Evolutionary conservation across 2,113 vertebrate species (phyloP).

Genomic region (Hypocryptadius cinnamomeus): DNA sequence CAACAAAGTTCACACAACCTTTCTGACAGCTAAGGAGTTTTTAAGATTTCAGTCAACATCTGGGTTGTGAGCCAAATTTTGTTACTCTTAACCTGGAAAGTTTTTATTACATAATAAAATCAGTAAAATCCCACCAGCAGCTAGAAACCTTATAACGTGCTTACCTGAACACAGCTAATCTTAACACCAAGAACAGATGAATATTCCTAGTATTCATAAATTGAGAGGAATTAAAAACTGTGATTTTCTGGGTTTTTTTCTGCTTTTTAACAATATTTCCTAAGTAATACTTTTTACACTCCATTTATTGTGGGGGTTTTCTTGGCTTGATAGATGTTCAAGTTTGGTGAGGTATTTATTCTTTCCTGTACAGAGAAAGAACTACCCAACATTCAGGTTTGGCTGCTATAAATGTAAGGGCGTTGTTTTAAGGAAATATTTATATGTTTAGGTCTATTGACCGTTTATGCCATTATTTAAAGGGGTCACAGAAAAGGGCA

Average conservation of each 20-base stretch:
- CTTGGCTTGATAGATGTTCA: background rate
- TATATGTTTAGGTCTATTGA: slow-evolving; percentile 55
- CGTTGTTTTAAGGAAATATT: slow-evolving; percentile 48
- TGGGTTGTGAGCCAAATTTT: background rate
- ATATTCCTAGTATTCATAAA: background rate
- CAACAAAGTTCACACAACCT: background rate
- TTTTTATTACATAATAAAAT: background rate
- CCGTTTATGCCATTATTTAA: slow-evolving; percentile 40
- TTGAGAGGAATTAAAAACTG: background rate
- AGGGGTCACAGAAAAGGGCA: slow-evolving; percentile 62
- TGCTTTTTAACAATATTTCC: background rate
- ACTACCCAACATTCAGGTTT: background rate
- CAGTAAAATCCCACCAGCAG: background rate
- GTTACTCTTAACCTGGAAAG: background rate
- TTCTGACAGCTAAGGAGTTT: background rate
- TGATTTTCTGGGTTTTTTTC: background rate
- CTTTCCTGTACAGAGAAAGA: background rate
- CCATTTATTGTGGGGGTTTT: background rate
- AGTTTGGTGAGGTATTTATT: background rate
- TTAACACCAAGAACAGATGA: background rate
- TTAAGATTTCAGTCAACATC: background rate
- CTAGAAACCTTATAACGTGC: background rate
- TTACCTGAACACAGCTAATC: background rate
- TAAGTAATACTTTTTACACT: rapidly evolving
- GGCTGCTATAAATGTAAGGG: background rate